Conservation (phyloP, 1,140 invertebrate species). For the Stenopsyche tienmushanensis region DNA sequence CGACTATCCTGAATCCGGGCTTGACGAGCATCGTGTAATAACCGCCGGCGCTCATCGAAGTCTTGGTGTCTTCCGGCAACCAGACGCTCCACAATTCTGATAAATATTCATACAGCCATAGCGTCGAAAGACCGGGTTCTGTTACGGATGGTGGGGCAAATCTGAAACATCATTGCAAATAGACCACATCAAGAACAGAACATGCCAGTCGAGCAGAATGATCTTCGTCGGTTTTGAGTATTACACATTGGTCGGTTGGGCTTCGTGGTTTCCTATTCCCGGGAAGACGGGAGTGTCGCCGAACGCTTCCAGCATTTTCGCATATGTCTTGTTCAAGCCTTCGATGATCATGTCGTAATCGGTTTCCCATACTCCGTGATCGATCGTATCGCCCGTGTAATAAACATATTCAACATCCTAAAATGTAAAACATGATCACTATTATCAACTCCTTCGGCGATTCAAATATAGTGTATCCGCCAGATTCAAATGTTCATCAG, state of each 20-base stretch:
- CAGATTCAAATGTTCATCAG: too few relatives aligned
- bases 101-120: slow-evolving; percentile 69
- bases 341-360: slow-evolving; percentile 64
- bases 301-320: slow-evolving; percentile 63
- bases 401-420: slow-evolving; percentile 69
- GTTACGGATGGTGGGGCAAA: slow-evolving; percentile 57
- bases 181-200: too few relatives aligned
- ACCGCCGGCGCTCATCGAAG: slow-evolving; percentile 64
- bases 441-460: too few relatives aligned
- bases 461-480: too few relatives aligned
- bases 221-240: too few relatives aligned
- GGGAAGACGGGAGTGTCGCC: slow-evolving; percentile 67
- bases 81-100: slow-evolving; percentile 66
- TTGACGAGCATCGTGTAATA: slow-evolving; percentile 67
- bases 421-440: too few relatives aligned
- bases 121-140: slow-evolving; percentile 57
- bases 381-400: slow-evolving; percentile 82
- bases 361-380: slow-evolving; percentile 83
- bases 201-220: too few relatives aligned
- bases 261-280: slow-evolving; percentile 86
- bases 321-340: slow-evolving; percentile 59
- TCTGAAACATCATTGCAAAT: too few relatives aligned
- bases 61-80: slow-evolving; percentile 62
- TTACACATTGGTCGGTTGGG: too few relatives aligned
- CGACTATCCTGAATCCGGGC: slow-evolving; percentile 70